These are phyloP conservation scores for Alloscopus bannaensis DNA, from an alignment of 2,888 invertebrate genomes.

Conservation along the genomic window DNA sequence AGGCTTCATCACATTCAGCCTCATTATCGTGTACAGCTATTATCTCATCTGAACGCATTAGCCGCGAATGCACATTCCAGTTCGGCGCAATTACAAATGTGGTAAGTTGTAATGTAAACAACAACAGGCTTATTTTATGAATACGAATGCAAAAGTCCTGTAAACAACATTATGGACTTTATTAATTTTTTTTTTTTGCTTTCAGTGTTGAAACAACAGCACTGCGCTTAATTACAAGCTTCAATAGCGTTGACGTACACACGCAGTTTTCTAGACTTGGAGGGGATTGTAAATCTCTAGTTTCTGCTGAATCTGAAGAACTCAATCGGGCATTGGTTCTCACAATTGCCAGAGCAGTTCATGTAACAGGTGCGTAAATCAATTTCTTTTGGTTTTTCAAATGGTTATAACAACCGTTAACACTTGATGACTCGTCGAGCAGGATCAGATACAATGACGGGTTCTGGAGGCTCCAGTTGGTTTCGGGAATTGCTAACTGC, in stretches of 20 bases:
- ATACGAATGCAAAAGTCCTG: neutral
- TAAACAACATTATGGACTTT: too few species aligned
- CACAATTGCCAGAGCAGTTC: slow-evolving; percentile 94
- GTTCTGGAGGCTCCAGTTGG: slow-evolving; percentile 81
- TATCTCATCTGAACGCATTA: slow-evolving; percentile 93
- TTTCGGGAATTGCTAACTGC: slow-evolving; percentile 92
- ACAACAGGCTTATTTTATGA: neutral
- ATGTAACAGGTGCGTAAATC: slow-evolving; percentile 84
- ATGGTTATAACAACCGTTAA: neutral
- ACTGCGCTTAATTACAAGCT: slow-evolving; percentile 87
- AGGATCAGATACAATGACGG: slow-evolving; percentile 57
- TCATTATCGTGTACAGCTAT: slow-evolving; percentile 93
- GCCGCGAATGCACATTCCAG: slow-evolving; percentile 92
- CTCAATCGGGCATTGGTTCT: slow-evolving; percentile 94
- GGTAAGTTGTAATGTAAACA: slow-evolving; percentile 77
- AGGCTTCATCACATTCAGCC: slow-evolving; percentile 97
- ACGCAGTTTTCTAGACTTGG: slow-evolving; percentile 93
- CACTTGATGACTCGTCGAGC: neutral
- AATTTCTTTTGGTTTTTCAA: neutral
- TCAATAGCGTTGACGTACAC: slow-evolving; percentile 96
- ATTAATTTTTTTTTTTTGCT: slow-evolving; percentile 1
- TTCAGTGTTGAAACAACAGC: slow-evolving; percentile 91
- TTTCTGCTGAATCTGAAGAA: slow-evolving; percentile 96
- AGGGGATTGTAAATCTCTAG: slow-evolving; percentile 92
- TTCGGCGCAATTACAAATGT: slow-evolving; percentile 94